Conservation (phyloP, 2,888 invertebrate species). For the Scelioninae gen. 2 region DNA sequence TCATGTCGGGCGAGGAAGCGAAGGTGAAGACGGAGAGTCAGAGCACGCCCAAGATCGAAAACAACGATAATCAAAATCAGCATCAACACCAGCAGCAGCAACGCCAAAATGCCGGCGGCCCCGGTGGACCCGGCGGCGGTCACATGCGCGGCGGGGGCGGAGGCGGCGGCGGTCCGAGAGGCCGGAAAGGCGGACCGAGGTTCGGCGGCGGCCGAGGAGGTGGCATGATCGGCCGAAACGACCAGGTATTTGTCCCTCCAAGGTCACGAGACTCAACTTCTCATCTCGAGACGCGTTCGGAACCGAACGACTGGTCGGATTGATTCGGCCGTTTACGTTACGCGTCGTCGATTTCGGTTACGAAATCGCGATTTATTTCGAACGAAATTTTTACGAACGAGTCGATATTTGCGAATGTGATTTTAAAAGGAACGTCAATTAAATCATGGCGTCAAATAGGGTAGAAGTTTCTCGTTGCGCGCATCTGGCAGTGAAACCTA, state of each 20-base stretch:
- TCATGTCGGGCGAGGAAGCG: slow-evolving; percentile 67
- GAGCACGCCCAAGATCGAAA: slow-evolving; percentile 65
- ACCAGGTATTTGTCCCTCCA: slow-evolving; percentile 56
- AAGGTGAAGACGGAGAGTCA: slow-evolving; percentile 66
- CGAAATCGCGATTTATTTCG: too few relatives aligned
- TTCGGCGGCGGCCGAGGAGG: slow-evolving; percentile 69
- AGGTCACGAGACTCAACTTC: too few relatives aligned
- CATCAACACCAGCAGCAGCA: slow-evolving; percentile 38
- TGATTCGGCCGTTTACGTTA: too few relatives aligned
- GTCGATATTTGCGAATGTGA: too few relatives aligned
- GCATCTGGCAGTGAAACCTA: too few relatives aligned
- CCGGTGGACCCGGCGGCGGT: slow-evolving; percentile 62
- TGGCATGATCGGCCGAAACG: slow-evolving; percentile 62
- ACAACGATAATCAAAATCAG: slow-evolving; percentile 64
- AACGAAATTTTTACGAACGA: too few relatives aligned
- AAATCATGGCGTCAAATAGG: too few relatives aligned
- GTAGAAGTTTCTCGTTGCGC: too few relatives aligned
- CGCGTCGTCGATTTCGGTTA: too few relatives aligned
- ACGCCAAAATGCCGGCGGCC: slow-evolving; percentile 62
- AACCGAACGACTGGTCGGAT: too few relatives aligned
- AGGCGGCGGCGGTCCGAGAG: slow-evolving; percentile 69
- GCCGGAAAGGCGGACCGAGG: slow-evolving; percentile 69
- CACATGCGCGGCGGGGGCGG: slow-evolving; percentile 67
- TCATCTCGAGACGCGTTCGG: too few relatives aligned
- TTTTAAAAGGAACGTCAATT: too few relatives aligned